Percentiles rank a stretch among this genome's conserved stretches.
Evolutionary conservation across 30 jellyfish, hydroid and myxozoan genomes (phyloP).

Genomic region (Cassiopea xamachana): DNA sequence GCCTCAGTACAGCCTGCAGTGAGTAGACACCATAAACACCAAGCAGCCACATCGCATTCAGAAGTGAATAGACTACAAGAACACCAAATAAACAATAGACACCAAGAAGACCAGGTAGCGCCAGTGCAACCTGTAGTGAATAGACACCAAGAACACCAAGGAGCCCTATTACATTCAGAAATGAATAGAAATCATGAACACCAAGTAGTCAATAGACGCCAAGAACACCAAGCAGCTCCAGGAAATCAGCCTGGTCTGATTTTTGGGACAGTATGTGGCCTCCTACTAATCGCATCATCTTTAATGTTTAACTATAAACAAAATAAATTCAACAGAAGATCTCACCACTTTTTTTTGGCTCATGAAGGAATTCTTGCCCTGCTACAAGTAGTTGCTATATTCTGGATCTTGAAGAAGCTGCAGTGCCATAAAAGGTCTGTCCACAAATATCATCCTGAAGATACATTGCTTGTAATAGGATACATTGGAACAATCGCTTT

Average conservation of each 20-base stretch:
- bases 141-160: neutral
- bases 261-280: constrained; percentile 31
- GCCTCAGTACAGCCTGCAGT: neutral
- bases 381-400: constrained; percentile 7
- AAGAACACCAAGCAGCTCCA: neutral
- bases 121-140: neutral
- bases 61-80: neutral
- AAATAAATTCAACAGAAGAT: neutral
- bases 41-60: neutral
- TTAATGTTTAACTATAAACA: constrained; percentile 1
- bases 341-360: constrained; percentile 25
- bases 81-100: neutral
- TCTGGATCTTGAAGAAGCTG: neutral
- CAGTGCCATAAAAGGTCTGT: constrained; percentile 11
- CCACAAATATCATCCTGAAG: neutral
- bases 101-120: neutral
- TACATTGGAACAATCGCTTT: constrained; percentile 32
- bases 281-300: constrained; percentile 19
- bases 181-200: neutral
- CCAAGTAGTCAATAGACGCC: neutral
- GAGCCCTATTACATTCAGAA: neutral
- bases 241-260: constrained; percentile 53
- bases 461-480: constrained; percentile 17
- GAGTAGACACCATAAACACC: neutral
- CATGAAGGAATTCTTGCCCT: constrained; percentile 41